Percentiles rank a stretch among this genome's conserved stretches.
Evolutionary conservation across 1,140 invertebrate genomes (phyloP).

Genomic region (Uloborus diversus): DNA sequence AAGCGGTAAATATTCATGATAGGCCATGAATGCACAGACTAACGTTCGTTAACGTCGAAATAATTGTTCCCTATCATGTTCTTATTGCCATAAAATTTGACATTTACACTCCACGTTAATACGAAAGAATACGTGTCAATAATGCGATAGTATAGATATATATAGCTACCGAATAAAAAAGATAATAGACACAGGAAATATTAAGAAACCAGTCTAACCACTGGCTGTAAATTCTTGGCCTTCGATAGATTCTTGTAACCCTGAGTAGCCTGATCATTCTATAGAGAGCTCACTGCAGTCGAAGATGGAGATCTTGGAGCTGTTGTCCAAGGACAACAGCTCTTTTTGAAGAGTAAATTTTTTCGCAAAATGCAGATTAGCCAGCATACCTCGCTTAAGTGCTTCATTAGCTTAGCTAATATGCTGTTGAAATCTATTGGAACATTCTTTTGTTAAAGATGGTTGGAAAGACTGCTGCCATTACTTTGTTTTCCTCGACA

Average conservation of each 20-base stretch:
- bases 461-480: too few relatives aligned
- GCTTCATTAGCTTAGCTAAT: constrained; percentile 15
- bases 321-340: neutral
- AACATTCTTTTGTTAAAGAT: too few relatives aligned
- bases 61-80: neutral
- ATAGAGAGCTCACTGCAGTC: constrained; percentile 21
- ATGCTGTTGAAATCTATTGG: neutral
- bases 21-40: neutral
- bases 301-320: too few relatives aligned
- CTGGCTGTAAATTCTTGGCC: constrained; percentile 51
- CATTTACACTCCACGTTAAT: constrained; percentile 4
- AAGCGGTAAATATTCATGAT: neutral
- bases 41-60: neutral
- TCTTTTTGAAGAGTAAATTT: neutral
- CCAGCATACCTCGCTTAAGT: neutral
- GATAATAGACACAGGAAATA: constrained; percentile 50
- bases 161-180: constrained; percentile 6
- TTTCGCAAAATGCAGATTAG: neutral
- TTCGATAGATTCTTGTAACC: constrained; percentile 38
- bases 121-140: neutral
- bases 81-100: constrained; percentile 8
- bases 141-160: neutral
- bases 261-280: constrained; percentile 17
- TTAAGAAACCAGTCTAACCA: constrained; percentile 47
- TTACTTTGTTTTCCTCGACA: too few relatives aligned